Percentiles rank a stretch among this genome's conserved stretches.
These are phyloP conservation scores for Criorhina ranunculi DNA, from an alignment of 2,888 invertebrate species.

Conservation along the genomic window DNA sequence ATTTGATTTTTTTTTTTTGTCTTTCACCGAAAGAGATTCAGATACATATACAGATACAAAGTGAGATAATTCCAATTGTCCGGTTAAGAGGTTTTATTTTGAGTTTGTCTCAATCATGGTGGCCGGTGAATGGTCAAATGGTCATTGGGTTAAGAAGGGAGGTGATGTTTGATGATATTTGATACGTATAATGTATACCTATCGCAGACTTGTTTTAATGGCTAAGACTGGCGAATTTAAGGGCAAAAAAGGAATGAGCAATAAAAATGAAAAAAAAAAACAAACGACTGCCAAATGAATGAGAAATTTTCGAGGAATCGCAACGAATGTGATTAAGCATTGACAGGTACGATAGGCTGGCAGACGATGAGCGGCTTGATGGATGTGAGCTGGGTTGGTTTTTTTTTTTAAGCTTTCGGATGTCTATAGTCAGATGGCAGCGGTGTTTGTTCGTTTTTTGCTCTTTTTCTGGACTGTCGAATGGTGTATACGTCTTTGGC, in stretches of 20 bases:
- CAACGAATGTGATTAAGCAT: conserved; percentile 56
- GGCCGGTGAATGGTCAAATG: conserved; percentile 53
- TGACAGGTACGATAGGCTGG: conserved; percentile 50
- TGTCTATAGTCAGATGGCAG: not conserved
- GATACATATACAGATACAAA: conserved; percentile 1
- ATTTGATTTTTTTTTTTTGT: conserved; percentile 22
- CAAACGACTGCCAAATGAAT: conserved; percentile 1
- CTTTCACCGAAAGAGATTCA: conserved; percentile 12
- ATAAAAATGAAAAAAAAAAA: not conserved
- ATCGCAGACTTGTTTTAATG: conserved; percentile 35
- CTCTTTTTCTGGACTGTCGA: not conserved
- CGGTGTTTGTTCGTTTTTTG: not conserved
- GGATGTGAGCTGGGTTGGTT: conserved; percentile 24
- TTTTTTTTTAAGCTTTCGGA: conserved; percentile 19
- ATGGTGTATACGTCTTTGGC: not conserved
- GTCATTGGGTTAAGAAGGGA: conserved; percentile 39
- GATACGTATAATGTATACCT: conserved; percentile 34
- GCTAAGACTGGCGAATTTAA: not conserved
- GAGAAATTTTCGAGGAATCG: conserved; percentile 37
- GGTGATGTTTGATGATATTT: conserved; percentile 55
- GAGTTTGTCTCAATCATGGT: conserved; percentile 53
- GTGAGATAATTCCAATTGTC: conserved; percentile 35
- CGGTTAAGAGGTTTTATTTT: conserved; percentile 35
- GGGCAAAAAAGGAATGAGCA: not conserved
- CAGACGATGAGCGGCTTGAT: conserved; percentile 28